Evolutionary conservation across 1,140 invertebrate genomes (phyloP), one percentile per base, ranked within the genome.

Genomic region (Stenopsyche tienmushanensis): DNA sequence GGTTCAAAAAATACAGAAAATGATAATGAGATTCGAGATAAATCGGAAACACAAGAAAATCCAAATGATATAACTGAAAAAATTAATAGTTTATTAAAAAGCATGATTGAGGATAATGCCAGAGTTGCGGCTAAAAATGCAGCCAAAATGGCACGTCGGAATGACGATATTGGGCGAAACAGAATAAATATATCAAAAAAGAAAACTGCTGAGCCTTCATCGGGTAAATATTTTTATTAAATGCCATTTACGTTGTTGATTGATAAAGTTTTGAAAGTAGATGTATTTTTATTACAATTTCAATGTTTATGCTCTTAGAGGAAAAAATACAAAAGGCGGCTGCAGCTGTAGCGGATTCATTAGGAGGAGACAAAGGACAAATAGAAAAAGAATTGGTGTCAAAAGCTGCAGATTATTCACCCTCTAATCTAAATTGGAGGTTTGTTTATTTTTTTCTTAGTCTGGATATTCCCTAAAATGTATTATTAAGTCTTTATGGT

Each of bases 371-470:
- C 77, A 77, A 80, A 9, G 81, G 85, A 72, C 81, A 89, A 79
- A 89, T 85, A 2, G 86, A 92, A 77, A 84, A 85, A 5, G 89
- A 93, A 73, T 76, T 93, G n/a, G 75, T 93, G 34, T 80, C 85
- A 20, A 89, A 88, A 76, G 77, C 91, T 5, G 77, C 86, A 34
- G 78, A 77, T 2, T 79, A 73, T 62, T 79, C 78, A 54, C 76
- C 74, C 60, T 72, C 72, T 9, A 75, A 77, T 3, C 77, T 76
- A 47, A 74, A 71, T 57, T 72, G 77, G 42, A 75, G 72, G 78
- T 81, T 72, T 57, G 67, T 52, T 50, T 44, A 47, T 42, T 8
- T 49, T 57, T 45, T 57, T 59, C 50, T 59, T 44, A 39, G n/a
- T n/a, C n/a, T n/a, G n/a, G n/a, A n/a, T n/a, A n/a, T n/a, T n/a